phyloP scores from a whole-genome alignment of 2,113 vertebrate species.

The Lophotis ruficrista region DNA sequence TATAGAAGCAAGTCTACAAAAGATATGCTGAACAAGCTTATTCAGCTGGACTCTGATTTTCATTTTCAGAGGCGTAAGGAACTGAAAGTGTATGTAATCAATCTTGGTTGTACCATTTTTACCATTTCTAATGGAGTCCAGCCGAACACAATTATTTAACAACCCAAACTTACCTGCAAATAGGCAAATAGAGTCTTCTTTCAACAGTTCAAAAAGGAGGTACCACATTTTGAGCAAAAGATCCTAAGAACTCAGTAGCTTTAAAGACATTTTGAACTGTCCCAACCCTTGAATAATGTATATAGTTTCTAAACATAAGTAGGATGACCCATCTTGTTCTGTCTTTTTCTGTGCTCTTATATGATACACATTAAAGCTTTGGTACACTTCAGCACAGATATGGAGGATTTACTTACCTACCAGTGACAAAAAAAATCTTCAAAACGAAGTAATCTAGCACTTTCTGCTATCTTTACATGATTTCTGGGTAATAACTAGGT shows the following conservation, averaged over 20 bases:
- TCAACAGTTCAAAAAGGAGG: not conserved
- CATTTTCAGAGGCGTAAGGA: not conserved
- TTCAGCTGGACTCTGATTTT: not conserved
- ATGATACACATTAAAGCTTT: not conserved
- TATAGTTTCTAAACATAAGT: not conserved
- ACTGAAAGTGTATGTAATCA: not conserved
- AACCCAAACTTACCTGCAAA: not conserved
- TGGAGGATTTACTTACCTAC: not conserved
- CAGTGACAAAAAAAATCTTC: not conserved
- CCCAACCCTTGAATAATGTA: not conserved
- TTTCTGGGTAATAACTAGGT: not conserved
- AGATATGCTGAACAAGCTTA: not conserved
- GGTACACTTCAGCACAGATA: not conserved
- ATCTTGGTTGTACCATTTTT: not conserved
- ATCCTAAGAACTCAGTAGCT: not conserved
- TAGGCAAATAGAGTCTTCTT: not conserved
- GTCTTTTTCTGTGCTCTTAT: not conserved
- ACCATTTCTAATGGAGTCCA: not conserved
- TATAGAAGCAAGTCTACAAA: not conserved
- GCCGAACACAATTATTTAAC: not conserved
- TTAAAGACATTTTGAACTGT: not conserved
- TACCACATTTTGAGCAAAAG: not conserved
- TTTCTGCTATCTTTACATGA: not conserved
- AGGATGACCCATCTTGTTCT: not conserved
- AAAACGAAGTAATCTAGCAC: not conserved